phyloP scores from a whole-genome alignment of 2,797 vertebrate genomes.

The Eulemur mongoz region DNA sequence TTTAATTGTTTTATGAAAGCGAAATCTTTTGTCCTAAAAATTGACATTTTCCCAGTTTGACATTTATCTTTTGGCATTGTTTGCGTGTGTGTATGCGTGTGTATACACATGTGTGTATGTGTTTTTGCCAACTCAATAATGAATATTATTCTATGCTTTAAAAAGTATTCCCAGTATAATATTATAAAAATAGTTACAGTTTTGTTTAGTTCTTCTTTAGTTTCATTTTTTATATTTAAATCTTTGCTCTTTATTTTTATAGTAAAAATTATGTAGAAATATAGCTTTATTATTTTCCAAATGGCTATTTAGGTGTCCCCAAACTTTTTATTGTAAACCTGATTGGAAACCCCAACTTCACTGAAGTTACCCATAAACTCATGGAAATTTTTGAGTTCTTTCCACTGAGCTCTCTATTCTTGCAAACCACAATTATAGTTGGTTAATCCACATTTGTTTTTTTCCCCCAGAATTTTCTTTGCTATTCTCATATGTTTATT shows the following conservation, averaged over 20 bases:
- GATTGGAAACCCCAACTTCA: constrained; percentile 10
- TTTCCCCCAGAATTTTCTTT: constrained; percentile 74
- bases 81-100: neutral
- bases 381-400: constrained; percentile 56
- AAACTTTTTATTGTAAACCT: neutral
- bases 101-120: neutral
- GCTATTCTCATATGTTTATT: constrained; percentile 67
- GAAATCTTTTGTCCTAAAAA: constrained; percentile 6
- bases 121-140: neutral
- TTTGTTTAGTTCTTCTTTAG: neutral
- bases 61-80: neutral
- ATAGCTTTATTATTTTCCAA: constrained; percentile 11
- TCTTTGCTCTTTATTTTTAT: neutral
- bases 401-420: constrained; percentile 55
- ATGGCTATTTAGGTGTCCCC: neutral
- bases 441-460: constrained; percentile 56
- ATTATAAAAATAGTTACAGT: neutral
- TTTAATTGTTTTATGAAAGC: neutral
- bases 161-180: neutral
- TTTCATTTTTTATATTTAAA: neutral
- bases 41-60: neutral
- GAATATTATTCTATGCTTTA: neutral
- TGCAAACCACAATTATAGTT: constrained; percentile 72
- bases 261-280: constrained; percentile 13
- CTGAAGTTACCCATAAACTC: constrained; percentile 50